Base-by-base conservation (phyloP, 2,888 invertebrate species). In the Sthenelais limicola region DNA sequence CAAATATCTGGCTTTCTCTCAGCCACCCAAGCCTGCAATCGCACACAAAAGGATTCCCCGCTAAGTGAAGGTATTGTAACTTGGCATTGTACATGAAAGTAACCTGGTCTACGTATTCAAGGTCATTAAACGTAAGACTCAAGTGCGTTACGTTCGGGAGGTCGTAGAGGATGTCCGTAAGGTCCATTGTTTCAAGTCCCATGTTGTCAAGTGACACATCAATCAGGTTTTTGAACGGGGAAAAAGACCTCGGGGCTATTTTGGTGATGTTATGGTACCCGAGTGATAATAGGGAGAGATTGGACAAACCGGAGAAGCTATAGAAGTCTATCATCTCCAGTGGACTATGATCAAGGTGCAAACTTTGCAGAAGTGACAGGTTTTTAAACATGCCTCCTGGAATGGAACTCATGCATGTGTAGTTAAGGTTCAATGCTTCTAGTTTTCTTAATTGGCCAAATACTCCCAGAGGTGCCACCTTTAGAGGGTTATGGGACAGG, bases 141-240 rank as follows among this genome's bases (percentile, higher is more conserved):
- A 62, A 24, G 24, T 28, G 2, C 35, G 18, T 35, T 3, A 18
- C 62, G 1, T 62, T 38, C 21, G 62, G 38, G 1, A 62, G 62
- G 26, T 62, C 62, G 1, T 26, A 24, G 24, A 62, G 24, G 24
- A 62, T 35, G 26, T 62, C 43, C 7, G 62, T 43, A 24, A 62
- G 38, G 38, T 62, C 38, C 9, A 38, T 38, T 18, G 15, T 18
- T 38, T 21, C 15, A 4, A 62, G 62, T 35, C 62, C 38, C 62
- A 62, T 62, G 38, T 62, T 62, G 62, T 62, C 62, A n/a, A 43
- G 38, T n/a, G 62, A 21, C 24, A 62, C 35, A 38, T 35, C 24
- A 2, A 43, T 62, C 5, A 62, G 3, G 15, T 62, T 62, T 3
- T 1, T 35, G 4, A 38, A 1, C 1, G 9, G 38, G 5, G 9